Evolutionary conservation across 2,888 invertebrate species (phyloP), one percentile per base, ranked within the genome.

Genomic region (Metopia argyrocephala): DNA sequence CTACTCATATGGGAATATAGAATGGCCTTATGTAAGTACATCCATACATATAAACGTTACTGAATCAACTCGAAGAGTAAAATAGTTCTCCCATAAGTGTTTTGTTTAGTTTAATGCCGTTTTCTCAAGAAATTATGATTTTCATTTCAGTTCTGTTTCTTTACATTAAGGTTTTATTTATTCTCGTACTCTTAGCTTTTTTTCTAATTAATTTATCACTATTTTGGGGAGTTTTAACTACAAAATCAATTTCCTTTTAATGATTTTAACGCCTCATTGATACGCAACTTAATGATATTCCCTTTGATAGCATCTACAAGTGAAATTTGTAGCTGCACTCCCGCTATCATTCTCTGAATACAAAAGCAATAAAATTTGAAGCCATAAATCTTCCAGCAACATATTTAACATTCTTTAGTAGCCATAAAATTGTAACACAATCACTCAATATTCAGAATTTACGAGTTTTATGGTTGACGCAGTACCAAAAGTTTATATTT

Each of bases 51-150:
- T n/a, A n/a, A n/a, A n/a, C n/a, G n/a, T n/a, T n/a, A n/a, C n/a
- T n/a, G n/a, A n/a, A n/a, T n/a, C n/a, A n/a, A n/a, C n/a, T n/a
- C n/a, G n/a, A n/a, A n/a, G n/a, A n/a, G n/a, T 38, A 64, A 27
- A 73, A 64, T 64, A 48, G 38, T 61, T 48, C 28, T 61, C 46
- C 69, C 28, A 52, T 54, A 1, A 45, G 21, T 78, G 70, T 75
- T 74, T 66, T 69, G 80, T 66, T 27, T 27, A 78, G 38, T 76
- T 68, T 73, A 57, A 69, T 82, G 78, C 68, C 59, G 81, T 69
- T 85, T 85, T 84, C 82, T 85, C 86, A 86, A 85, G 86, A 88
- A 88, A 89, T 88, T 89, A 87, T 86, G 86, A 88, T 86, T 86
- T 18, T 20, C 7, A 56, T 50, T 69, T 70, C 45, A 15, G 28